Evolutionary conservation across 1,140 invertebrate species (phyloP), one percentile per base, ranked within the genome.

Genomic region (Epicauta chinensis): DNA sequence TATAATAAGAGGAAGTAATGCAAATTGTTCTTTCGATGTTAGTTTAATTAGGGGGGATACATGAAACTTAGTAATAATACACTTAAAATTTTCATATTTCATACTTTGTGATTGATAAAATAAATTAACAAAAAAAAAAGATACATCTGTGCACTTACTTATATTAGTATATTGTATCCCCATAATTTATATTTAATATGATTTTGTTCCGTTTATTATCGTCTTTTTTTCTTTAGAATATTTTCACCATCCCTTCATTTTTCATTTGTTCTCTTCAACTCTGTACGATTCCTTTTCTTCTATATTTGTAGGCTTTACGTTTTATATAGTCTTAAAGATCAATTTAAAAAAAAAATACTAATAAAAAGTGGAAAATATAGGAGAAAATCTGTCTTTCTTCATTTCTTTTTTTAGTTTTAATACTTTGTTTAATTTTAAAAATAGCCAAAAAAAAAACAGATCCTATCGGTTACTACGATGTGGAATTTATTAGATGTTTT

Each of bases 401-500:
- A n/a, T n/a, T n/a, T n/a, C n/a, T n/a, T 48, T 38, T 12, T 14
- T 46, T 35, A 17, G 16, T 46, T 31, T 44, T 31, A 14, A 36
- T 35, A 44, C 2, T 23, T 23, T 14, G 15, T 14, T 44, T 44
- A 15, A 44, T 44, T 44, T 44, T 44, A 29, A 44, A 13, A 29
- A 30, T 13, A 17, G n/a, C 30, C 32, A 32, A 43, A 51, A 34
- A 34, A 34, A 34, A 3, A 52, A 35, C n/a, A 58, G 59, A 54
- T 49, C 23, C 23, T 53, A 52, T 52, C 55, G 43, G 61, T 63
- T 63, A 5, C 4, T 30, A 61, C 59, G 53, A 55, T 60, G 53
- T 58, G 58, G 60, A 60, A n/a, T 62, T 59, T 61, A 64, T 62
- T 65, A 64, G 62, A 62, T 65, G 62, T 65, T 62, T n/a, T 65